Evolutionary conservation across 2,113 vertebrate species (phyloP).

Genomic region (Seriola quinqueradiata): DNA sequence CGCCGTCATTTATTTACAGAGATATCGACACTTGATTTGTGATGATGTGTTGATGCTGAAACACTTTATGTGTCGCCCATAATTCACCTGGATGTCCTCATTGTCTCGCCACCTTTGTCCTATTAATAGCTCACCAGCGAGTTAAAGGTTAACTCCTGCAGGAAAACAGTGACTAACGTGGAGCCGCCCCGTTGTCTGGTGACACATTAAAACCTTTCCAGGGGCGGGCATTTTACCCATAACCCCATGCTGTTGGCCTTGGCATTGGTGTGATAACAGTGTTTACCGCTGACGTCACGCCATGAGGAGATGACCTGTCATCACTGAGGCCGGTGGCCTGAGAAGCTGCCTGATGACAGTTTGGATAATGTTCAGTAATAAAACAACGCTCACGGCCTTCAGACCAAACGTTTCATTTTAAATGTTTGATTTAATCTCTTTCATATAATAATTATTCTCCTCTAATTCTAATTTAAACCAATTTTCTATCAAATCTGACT

Average conservation of each 20-base stretch:
- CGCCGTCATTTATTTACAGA: too few relatives aligned
- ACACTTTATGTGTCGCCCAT: background rate
- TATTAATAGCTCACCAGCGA: conserved; percentile 23
- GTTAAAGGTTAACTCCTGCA: conserved; percentile 21
- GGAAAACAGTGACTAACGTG: background rate
- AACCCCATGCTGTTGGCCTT: background rate
- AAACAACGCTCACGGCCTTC: too few relatives aligned
- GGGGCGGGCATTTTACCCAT: background rate
- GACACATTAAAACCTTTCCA: conserved; percentile 10
- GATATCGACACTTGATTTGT: background rate
- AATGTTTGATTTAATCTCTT: too few relatives aligned
- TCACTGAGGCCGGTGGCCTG: background rate
- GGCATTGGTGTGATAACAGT: conserved; percentile 3
- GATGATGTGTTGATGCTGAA: background rate
- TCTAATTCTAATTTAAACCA: too few relatives aligned
- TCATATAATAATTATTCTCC: too few relatives aligned
- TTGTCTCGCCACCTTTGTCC: conserved; percentile 9
- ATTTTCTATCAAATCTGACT: too few relatives aligned
- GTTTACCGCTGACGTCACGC: conserved; percentile 12
- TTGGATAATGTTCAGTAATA: too few relatives aligned
- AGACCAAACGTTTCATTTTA: too few relatives aligned
- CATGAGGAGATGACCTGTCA: background rate
- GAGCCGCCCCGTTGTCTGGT: background rate
- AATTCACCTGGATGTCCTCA: background rate
- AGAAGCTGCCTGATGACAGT: too few relatives aligned